These are phyloP conservation scores for Scaptomyza polygonia DNA, from an alignment of 2,888 invertebrate genomes.

Conservation along the genomic window DNA sequence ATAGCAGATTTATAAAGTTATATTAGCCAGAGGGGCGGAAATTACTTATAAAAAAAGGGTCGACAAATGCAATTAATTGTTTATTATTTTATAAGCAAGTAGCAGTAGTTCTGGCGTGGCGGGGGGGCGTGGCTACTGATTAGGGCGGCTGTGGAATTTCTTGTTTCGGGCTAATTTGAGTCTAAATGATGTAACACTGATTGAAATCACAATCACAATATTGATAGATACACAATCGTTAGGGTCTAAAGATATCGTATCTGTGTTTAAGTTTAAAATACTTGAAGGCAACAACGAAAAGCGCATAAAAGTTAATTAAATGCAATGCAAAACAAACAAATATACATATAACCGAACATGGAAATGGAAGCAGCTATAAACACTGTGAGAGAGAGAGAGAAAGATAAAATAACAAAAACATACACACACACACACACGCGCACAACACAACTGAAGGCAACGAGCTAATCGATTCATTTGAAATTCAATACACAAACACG, in stretches of 20 bases:
- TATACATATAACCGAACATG: conserved; percentile 33
- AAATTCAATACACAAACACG: conserved; percentile 81
- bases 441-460: conserved; percentile 61
- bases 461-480: conserved; percentile 80
- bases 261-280: conserved; percentile 54
- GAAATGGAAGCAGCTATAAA: conserved; percentile 48
- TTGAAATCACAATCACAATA: conserved; percentile 47
- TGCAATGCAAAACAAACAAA: conserved; percentile 71
- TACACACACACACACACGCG: conserved; percentile 34
- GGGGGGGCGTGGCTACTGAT: conserved; percentile 14
- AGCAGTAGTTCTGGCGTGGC: not conserved
- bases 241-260: conserved; percentile 59
- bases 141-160: conserved; percentile 29
- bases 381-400: conserved; percentile 6
- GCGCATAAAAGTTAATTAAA: conserved; percentile 81
- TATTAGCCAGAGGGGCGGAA: conserved; percentile 32
- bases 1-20: conserved; percentile 43
- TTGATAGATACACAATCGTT: conserved; percentile 14
- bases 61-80: conserved; percentile 31
- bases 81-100: not conserved
- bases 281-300: conserved; percentile 57
- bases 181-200: conserved; percentile 61
- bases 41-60: conserved; percentile 46
- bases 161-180: conserved; percentile 35
- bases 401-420: conserved; percentile 26